Base-by-base conservation (phyloP, 35 echinoderm and acorn worm species). In the Heliocidaris tuberculata region DNA sequence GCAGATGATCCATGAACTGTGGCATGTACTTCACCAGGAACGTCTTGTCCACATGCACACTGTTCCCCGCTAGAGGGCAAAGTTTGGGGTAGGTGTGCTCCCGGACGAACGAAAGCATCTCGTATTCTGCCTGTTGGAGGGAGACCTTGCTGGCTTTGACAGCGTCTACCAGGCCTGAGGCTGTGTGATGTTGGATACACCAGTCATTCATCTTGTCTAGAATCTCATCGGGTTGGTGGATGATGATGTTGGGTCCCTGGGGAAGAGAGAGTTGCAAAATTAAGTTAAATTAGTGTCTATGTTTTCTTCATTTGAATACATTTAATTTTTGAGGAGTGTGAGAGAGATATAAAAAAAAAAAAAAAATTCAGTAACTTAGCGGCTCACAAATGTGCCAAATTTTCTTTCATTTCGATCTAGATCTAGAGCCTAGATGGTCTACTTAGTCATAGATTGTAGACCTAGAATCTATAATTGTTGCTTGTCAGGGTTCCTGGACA, bases 1-100 rank as follows among this genome's bases (percentile, higher is more conserved):
- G 98, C 35, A 97, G 85, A 50, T 99, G 98, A 31, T 96, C 42
- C 95, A 97, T 96, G 49, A 99, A 97, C 92, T 96, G 94, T 42
- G 96, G 96, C 98, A 99, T 97, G 94, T 99, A 99, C 88, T 99
- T 99, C n/a, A 95, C 94, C 56, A 99, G 48, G 97, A 99, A 99
- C 4, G 86, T 87, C 90, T 99, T 97, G 86, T 99, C 98, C 27
- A 87, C 95, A 86, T 99, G 98, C 30, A 99, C 94, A 0, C 96
- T 59, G 94, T 99, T 99, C 17, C 98, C 98, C 24, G 98, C 98
- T 27, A 99, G 94, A 2, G 98, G 98, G 50, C 98, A 97, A 13
- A 95, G 60, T 24, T 95, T 96, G 21, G 98, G 98, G 17, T 94
- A 85, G 24, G 95, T 97, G 92, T 99, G 95, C 86, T 99, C 89